Base-by-base conservation (phyloP, 64 coral and sea anemone genomes). In the Anthopleura sola region DNA sequence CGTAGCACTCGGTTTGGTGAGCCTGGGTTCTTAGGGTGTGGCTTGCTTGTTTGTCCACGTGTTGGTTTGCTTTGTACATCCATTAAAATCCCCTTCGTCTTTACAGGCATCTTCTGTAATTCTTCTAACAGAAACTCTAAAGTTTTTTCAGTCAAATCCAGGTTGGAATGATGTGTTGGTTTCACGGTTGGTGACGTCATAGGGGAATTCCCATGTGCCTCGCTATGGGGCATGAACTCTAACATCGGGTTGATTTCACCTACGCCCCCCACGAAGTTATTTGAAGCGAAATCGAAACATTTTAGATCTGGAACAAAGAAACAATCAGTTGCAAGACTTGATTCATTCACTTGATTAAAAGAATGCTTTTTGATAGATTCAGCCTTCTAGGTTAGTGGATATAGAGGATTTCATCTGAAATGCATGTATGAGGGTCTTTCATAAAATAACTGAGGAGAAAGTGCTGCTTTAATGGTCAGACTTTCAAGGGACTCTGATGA, bases 231-330 rank as follows among this genome's bases (percentile, higher is more conserved):
- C 88, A 92, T 94, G 37, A 95, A 99, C 82, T 99, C 97, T 5
- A 91, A 40, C 84, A 99, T 99, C 8, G 97, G 97, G 66, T 99
- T 99, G 24, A 99, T 92, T 47, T 95, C 97, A 26, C 97, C 87
- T 0, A 92, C 84, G 49, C 79, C 88, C 48, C 86, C 89, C 13
- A 78, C 91, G 16, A 84, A 37, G 83, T 88, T 85, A 36, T 92
- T 78, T 0, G 44, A 50, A 8, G 94, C 68, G 82, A 96, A 96
- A 54, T 96, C 90, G 46, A 96, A 96, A 31, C 94, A 96, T 31
- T 95, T 62, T 8, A 94, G 51, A 82, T 92, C 97, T 96, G 56
- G n/a, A 83, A 39, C 36, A 2, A 50, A 86, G 21, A 55, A 58
- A 36, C 29, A 49, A 50, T 82, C 40, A 40, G 38, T 44, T 44